Evolutionary conservation across 2,113 vertebrate genomes (phyloP).

Genomic region (Nesogale talazaci): DNA sequence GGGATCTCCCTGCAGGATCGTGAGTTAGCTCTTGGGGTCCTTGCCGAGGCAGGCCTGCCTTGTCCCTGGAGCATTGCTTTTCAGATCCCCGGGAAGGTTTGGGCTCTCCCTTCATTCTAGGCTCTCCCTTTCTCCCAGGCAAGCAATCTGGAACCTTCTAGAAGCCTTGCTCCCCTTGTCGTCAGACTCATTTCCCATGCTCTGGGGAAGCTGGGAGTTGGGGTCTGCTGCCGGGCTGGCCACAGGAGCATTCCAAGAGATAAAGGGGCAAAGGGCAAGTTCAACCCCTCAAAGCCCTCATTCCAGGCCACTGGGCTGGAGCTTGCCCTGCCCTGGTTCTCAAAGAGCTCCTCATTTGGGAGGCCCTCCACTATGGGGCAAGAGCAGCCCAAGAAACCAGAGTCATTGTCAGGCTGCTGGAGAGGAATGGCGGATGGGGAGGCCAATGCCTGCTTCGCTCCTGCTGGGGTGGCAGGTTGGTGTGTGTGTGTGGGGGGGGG

Average conservation of each 20-base stretch:
- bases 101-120: no score
- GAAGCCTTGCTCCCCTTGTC: not conserved
- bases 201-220: not conserved
- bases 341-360: not conserved
- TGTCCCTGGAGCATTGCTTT: not conserved
- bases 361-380: constrained; percentile 3
- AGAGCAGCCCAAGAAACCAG: constrained; percentile 44
- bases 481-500: not conserved
- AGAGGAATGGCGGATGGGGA: not conserved
- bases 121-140: rapidly evolving
- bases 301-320: not conserved
- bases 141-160: not conserved
- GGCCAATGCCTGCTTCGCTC: not conserved
- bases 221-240: constrained; percentile 67
- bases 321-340: constrained; percentile 27
- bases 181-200: not conserved
- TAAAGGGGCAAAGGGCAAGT: constrained; percentile 41
- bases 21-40: not conserved
- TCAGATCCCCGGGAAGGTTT: not conserved
- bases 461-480: not conserved
- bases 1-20: rapidly evolving
- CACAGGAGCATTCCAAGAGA: constrained; percentile 71
- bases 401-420: not conserved
- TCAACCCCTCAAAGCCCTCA: not conserved
- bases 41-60: not conserved